Conservation (phyloP, 2,113 vertebrate species). For the Strigops habroptila region DNA sequence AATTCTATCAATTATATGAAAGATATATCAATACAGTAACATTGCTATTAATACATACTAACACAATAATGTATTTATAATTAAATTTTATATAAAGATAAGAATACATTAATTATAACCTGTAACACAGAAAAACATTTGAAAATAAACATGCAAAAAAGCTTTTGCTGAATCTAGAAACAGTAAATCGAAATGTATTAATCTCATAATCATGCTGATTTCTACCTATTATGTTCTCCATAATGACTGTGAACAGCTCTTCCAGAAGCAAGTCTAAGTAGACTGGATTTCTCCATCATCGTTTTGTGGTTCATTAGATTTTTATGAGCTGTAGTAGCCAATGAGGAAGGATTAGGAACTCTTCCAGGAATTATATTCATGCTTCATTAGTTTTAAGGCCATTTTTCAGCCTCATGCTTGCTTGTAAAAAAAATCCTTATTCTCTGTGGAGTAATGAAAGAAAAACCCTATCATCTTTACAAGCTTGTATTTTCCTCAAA, state of each 20-base stretch:
- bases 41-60: not conserved
- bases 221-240: not conserved
- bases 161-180: not conserved
- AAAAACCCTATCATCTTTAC: not conserved
- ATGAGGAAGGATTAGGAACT: constrained; percentile 37
- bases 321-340: constrained; percentile 45
- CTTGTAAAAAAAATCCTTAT: constrained; percentile 9
- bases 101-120: not conserved
- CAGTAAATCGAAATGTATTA: not conserved
- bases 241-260: not conserved
- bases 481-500: not conserved
- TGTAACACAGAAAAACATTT: not conserved
- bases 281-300: constrained; percentile 51
- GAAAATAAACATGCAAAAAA: not conserved
- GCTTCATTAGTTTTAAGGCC: constrained; percentile 61
- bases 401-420: constrained; percentile 10
- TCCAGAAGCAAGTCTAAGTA: constrained; percentile 28
- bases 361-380: constrained; percentile 27
- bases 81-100: not conserved
- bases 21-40: not conserved
- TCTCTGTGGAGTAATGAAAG: constrained; percentile 9
- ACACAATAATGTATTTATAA: not conserved
- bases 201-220: not conserved
- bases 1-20: not conserved
- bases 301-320: constrained; percentile 52